Conservation (phyloP, 2,888 invertebrate species). For the Erpobdella octoculata region DNA sequence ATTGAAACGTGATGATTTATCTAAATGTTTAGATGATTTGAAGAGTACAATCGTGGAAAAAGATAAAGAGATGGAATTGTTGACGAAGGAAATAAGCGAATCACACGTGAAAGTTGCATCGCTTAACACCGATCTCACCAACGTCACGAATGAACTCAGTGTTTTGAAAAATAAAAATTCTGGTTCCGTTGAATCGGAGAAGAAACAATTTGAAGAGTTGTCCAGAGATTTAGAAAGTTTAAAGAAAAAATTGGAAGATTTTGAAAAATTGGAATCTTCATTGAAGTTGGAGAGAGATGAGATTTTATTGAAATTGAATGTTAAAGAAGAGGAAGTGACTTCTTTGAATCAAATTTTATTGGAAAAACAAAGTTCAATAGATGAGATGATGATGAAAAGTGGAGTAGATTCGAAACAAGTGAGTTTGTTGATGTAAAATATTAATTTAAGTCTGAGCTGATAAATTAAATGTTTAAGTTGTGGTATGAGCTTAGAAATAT, state of each 20-base stretch:
- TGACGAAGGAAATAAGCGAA: neutral
- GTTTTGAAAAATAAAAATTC: no score
- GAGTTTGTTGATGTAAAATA: no score
- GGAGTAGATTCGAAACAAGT: no score
- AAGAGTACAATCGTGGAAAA: neutral
- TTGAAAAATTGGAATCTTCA: neutral
- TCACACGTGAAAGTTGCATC: neutral
- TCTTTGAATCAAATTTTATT: neutral
- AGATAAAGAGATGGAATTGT: neutral
- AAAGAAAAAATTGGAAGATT: neutral
- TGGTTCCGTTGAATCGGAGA: no score
- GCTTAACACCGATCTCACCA: neutral
- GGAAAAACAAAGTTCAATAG: neutral
- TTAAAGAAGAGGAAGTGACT: neutral
- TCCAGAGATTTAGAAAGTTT: neutral
- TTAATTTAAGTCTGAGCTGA: no score
- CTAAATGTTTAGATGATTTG: neutral
- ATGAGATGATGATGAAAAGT: neutral
- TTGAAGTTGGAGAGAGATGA: neutral
- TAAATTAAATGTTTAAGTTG: no score
- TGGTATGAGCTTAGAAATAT: no score
- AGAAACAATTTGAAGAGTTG: conserved; percentile 16
- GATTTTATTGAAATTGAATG: neutral
- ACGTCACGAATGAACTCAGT: neutral
- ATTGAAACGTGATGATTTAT: conserved; percentile 12